Percentiles rank a stretch among this genome's conserved stretches.
phyloP scores from a whole-genome alignment of 2,888 invertebrate species.

The Crossocerus cetratus region DNA sequence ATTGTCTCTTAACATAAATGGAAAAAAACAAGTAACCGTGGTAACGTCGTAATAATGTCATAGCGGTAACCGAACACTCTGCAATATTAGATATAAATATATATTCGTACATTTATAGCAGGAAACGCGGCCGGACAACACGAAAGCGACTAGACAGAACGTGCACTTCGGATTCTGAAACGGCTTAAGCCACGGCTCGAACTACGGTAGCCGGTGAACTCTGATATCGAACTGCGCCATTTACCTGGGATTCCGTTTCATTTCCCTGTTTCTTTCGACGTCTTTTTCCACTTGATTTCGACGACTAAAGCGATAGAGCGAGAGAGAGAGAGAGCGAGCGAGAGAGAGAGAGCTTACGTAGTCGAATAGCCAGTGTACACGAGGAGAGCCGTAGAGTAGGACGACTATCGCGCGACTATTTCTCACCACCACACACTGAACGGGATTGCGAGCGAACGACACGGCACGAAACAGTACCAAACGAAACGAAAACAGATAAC shows the following conservation, averaged over 20 bases:
- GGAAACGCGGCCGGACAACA: constrained; percentile 4
- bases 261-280: neutral
- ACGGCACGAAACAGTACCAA: neutral
- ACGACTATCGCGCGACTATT: neutral
- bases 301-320: neutral
- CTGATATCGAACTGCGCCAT: neutral
- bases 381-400: neutral
- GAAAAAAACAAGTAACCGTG: constrained; percentile 65
- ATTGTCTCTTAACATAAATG: constrained; percentile 71
- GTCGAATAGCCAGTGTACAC: neutral
- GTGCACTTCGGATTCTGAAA: constrained; percentile 28
- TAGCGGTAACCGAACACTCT: constrained; percentile 67
- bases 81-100: constrained; percentile 65
- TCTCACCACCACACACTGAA: neutral
- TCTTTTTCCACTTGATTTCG: neutral
- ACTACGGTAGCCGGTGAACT: neutral
- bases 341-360: no score
- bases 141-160: constrained; percentile 6
- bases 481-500: constrained; percentile 1
- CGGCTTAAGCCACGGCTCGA: neutral
- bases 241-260: constrained; percentile 3
- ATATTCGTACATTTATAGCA: constrained; percentile 73
- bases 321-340: neutral
- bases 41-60: constrained; percentile 66
- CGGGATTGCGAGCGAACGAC: neutral